phyloP scores from a whole-genome alignment of 92 coral and sea anemone genomes.

The Micromussa lordhowensis region DNA sequence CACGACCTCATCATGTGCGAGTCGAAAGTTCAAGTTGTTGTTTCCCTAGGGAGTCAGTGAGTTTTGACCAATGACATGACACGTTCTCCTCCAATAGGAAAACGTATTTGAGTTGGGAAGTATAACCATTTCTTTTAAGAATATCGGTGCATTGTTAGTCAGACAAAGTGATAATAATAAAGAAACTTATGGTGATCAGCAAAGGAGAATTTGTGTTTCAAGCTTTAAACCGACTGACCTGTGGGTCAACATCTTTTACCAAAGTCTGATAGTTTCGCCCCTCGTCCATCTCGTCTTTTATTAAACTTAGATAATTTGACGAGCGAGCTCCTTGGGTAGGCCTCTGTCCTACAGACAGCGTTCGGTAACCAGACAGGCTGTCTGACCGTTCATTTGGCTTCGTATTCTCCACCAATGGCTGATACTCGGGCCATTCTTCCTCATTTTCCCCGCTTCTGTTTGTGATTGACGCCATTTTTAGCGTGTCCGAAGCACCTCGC shows the following conservation, averaged over 20 bases:
- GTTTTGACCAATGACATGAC: no score
- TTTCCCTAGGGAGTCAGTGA: no score
- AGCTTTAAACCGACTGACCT: not conserved
- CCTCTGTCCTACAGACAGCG: constrained; percentile 17
- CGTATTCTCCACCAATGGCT: constrained; percentile 45
- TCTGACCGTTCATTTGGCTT: constrained; percentile 35
- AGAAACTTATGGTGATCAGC: not conserved
- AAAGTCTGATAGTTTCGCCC: constrained; percentile 27
- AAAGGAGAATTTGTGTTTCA: not conserved
- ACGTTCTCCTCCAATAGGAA: no score
- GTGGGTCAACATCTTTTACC: constrained; percentile 13
- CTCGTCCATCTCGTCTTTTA: constrained; percentile 16
- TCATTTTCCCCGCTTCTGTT: not conserved
- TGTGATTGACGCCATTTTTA: constrained; percentile 18
- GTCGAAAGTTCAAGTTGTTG: no score
- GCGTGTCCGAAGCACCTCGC: constrained; percentile 43
- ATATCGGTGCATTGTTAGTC: not conserved
- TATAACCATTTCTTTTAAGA: not conserved
- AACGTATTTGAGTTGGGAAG: no score
- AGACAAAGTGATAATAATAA: not conserved
- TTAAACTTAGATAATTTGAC: constrained; percentile 46
- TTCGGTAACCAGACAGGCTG: constrained; percentile 40
- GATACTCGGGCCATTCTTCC: constrained; percentile 36
- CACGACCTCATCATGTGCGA: no score
- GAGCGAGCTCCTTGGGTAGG: constrained; percentile 28